Percentiles rank a stretch among this genome's conserved stretches.
phyloP scores from a whole-genome alignment of 1,140 invertebrate species.

The Drosophila ananassae region DNA sequence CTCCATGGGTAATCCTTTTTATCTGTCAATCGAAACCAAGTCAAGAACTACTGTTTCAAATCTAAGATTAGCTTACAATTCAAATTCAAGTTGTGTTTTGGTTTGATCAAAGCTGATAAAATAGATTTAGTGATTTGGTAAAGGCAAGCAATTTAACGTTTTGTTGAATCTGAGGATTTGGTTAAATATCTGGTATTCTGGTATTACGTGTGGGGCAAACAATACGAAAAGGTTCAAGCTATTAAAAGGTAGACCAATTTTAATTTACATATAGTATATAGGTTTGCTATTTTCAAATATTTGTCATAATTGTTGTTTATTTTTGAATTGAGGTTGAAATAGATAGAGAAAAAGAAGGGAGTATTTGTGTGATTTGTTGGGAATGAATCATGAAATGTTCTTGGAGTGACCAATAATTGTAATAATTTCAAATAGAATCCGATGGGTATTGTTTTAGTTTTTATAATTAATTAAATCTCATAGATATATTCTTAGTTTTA shows the following conservation, averaged over 20 bases:
- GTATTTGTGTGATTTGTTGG: constrained; percentile 48
- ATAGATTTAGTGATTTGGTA: constrained; percentile 45
- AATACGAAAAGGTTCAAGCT: constrained; percentile 50
- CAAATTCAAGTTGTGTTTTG: constrained; percentile 53
- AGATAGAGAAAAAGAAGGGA: constrained; percentile 20
- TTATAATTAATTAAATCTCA: not conserved
- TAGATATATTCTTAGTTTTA: not conserved
- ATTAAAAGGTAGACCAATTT: constrained; percentile 31
- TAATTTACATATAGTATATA: constrained; percentile 32
- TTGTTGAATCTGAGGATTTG: constrained; percentile 44
- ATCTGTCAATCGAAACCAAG: constrained; percentile 16
- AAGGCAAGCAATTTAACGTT: constrained; percentile 62
- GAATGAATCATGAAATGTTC: constrained; percentile 41
- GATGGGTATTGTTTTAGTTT: constrained; percentile 16
- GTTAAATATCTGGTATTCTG: constrained; percentile 10
- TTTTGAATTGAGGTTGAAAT: constrained; percentile 33
- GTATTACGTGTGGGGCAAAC: constrained; percentile 44
- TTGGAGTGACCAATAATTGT: constrained; percentile 57
- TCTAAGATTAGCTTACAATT: constrained; percentile 20
- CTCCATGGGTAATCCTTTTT: constrained; percentile 1
- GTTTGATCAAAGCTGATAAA: constrained; percentile 48
- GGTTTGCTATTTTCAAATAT: constrained; percentile 29
- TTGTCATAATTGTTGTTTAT: constrained; percentile 38
- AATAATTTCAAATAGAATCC: constrained; percentile 28
- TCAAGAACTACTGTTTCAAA: constrained; percentile 26